These are phyloP conservation scores for Cistogaster globosa DNA, from an alignment of 2,888 invertebrate genomes.

Conservation along the genomic window DNA sequence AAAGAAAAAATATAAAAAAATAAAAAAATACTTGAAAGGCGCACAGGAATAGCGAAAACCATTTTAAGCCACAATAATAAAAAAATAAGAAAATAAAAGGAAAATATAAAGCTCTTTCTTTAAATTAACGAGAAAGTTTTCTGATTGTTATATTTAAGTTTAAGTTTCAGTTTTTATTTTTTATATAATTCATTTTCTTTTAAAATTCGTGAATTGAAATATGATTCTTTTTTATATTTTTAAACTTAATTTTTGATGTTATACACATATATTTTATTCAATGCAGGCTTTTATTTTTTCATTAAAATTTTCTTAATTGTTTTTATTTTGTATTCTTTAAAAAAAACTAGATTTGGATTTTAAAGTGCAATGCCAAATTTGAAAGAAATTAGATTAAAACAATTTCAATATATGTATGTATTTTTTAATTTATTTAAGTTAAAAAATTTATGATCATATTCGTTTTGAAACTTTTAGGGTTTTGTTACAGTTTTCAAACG, in stretches of 20 bases:
- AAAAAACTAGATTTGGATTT: too few relatives aligned
- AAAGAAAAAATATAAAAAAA: constrained; percentile 14
- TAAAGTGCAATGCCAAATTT: too few relatives aligned
- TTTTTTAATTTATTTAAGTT: too few relatives aligned
- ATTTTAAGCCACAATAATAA: constrained; percentile 14
- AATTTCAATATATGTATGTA: too few relatives aligned
- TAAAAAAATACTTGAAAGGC: constrained; percentile 23
- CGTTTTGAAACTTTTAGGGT: too few relatives aligned
- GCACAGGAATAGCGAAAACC: constrained; percentile 13
- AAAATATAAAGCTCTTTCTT: constrained; percentile 6
- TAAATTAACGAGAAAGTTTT: constrained; percentile 34
- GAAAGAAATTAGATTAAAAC: too few relatives aligned
- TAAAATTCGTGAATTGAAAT: constrained; percentile 47
- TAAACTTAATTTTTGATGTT: not conserved
- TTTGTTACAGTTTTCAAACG: too few relatives aligned
- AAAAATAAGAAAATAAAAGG: not conserved
- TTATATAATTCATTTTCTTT: constrained; percentile 40
- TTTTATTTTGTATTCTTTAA: not conserved
- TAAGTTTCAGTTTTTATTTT: constrained; percentile 36
- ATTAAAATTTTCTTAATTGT: not conserved
- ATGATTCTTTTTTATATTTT: constrained; percentile 13
- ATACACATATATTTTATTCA: not conserved
- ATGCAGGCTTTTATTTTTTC: constrained; percentile 14
- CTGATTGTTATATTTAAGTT: constrained; percentile 52
- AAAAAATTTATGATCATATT: too few relatives aligned